A percentile compares a stretch with the other conserved stretches of the same genome.
Evolutionary conservation across 2,888 invertebrate genomes (phyloP).

Genomic region (Gari tellinella): DNA sequence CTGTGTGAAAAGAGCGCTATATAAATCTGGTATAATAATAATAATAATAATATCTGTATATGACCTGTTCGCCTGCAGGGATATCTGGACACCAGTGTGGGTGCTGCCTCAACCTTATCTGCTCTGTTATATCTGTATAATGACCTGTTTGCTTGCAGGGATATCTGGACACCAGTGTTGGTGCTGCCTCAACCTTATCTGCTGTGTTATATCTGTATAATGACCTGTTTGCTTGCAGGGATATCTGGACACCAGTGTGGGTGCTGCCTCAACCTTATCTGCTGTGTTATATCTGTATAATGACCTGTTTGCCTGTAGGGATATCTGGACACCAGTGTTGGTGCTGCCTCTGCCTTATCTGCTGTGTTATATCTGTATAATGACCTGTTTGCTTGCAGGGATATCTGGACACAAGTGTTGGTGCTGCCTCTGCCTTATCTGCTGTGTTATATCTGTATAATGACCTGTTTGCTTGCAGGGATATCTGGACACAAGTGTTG

Average conservation of each 20-base stretch:
- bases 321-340: slow-evolving; percentile 75
- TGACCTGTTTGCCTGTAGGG: slow-evolving; percentile 67
- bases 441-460: slow-evolving; percentile 54
- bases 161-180: slow-evolving; percentile 75
- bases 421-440: slow-evolving; percentile 72
- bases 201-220: slow-evolving; percentile 15
- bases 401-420: slow-evolving; percentile 75
- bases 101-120: no score
- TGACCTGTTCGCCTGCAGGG: slow-evolving; percentile 71
- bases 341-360: slow-evolving; percentile 72
- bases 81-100: slow-evolving; percentile 74
- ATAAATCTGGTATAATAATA: no score
- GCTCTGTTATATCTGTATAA: no score
- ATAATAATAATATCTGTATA: no score
- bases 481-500: slow-evolving; percentile 75
- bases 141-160: no score
- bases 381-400: slow-evolving; percentile 58
- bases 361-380: slow-evolving; percentile 54
- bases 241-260: slow-evolving; percentile 76
- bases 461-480: slow-evolving; percentile 59
- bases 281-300: slow-evolving; percentile 15
- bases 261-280: slow-evolving; percentile 73
- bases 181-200: slow-evolving; percentile 73
- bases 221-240: slow-evolving; percentile 67
- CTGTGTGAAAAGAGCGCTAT: no score